Percentiles rank a stretch among this genome's conserved stretches.
Evolutionary conservation across 2,797 vertebrate species (phyloP).

Genomic region (Spinibarbus caldwelli): DNA sequence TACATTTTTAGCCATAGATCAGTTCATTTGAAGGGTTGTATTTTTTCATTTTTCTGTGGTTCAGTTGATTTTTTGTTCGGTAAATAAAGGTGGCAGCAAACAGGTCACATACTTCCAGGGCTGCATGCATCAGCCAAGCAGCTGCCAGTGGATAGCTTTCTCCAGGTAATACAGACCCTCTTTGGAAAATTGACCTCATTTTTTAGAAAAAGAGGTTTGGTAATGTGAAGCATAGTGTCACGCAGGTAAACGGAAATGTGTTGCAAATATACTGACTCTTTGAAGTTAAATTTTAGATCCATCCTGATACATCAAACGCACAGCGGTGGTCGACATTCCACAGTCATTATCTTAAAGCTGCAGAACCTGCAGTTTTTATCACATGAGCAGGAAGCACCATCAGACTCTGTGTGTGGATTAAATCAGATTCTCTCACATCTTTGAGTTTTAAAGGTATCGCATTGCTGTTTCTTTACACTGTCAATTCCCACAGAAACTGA

Average conservation of each 20-base stretch:
- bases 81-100: not conserved
- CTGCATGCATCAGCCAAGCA: not conserved
- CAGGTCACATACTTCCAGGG: not conserved
- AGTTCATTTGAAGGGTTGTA: not conserved
- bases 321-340: conserved; percentile 66
- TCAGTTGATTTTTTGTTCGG: not conserved
- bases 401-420: conserved; percentile 15
- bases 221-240: conserved; percentile 65
- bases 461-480: conserved; percentile 7
- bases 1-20: too few relatives aligned
- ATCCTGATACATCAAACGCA: conserved; percentile 76
- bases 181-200: conserved; percentile 39
- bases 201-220: conserved; percentile 52
- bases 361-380: conserved; percentile 46
- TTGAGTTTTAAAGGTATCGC: conserved; percentile 9
- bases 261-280: conserved; percentile 68
- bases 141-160: not conserved
- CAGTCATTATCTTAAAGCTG: conserved; percentile 73
- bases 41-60: not conserved
- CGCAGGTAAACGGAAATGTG: conserved; percentile 72
- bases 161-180: not conserved
- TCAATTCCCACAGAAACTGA: not conserved
- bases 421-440: conserved; percentile 22
- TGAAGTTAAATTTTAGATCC: conserved; percentile 76
- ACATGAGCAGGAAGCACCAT: conserved; percentile 4